Base-by-base conservation (phyloP, 2,113 vertebrate genomes). In the Centropristis striata region DNA sequence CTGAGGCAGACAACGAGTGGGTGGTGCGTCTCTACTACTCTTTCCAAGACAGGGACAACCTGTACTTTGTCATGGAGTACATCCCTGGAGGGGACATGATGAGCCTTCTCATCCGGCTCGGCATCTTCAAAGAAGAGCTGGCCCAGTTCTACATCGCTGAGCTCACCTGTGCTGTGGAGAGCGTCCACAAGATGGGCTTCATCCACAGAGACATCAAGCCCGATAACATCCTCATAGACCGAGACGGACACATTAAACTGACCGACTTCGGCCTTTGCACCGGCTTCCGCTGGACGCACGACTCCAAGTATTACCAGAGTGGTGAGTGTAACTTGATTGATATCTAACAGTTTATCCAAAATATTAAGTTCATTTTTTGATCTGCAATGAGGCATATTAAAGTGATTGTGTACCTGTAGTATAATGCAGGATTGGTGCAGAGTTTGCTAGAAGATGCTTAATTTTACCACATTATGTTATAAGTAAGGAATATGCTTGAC, bases 61-160 rank as follows among this genome's bases (percentile, higher is more conserved):
- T 99, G 90, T 99, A 99, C 92, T 99, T 99, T 57, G 98, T 99
- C 81, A 99, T 99, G 98, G 98, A 99, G 95, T 99, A 99, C 93
- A 99, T 99, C 93, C 98, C 98, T 12, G 98, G 98, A 20, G 98
- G 98, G n/a, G 98, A 99, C 93, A 99, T 99, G 98, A 99, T 99
- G 98, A 99, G 98, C 87, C 96, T 99, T 0, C 95, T 99, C 53
- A 99, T 99, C 92, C 95, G 98, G 54, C 96, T 98, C 87, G 97
- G 97, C 79, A 97, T 99, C 88, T 99, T 99, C 84, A 96, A 95
- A 60, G 98, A 99, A 90, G 97, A 98, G 80, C 94, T 99, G 93
- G 98, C 98, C 41, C 96, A 95, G 80, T 99, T 99, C 91, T 99
- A 99, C 92, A 98, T 98, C 70, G 98, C 98, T 18, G 98, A 99